A percentile compares a stretch with the other conserved stretches of the same genome.
Conservation (phyloP, 2,113 vertebrate genomes). For the Calcarius ornatus region DNA sequence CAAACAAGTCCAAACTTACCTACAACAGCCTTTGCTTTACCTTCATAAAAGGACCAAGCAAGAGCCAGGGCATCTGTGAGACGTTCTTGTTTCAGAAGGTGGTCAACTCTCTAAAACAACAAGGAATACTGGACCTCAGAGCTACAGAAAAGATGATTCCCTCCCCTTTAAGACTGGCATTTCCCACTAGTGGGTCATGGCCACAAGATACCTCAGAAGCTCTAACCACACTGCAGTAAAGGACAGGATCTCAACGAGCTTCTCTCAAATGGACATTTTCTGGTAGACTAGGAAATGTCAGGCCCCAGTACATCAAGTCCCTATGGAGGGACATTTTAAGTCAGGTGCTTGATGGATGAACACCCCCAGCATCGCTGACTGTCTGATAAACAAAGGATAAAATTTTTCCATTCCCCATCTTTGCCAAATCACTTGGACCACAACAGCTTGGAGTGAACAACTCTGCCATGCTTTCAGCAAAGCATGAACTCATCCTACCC, state of each 20-base stretch:
- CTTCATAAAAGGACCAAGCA: slow-evolving; percentile 96
- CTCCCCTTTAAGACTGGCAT: not conserved
- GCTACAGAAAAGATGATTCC: not conserved
- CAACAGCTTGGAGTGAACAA: not conserved
- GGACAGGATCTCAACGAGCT: not conserved
- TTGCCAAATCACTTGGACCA: not conserved
- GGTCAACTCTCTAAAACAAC: slow-evolving; percentile 86
- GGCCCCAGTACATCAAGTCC: not conserved
- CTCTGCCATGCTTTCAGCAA: not conserved
- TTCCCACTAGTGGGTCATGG: not conserved
- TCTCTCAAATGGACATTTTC: not conserved
- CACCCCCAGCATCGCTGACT: not conserved
- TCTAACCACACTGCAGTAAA: not conserved
- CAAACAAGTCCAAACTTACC: slow-evolving; percentile 73
- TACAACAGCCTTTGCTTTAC: slow-evolving; percentile 93
- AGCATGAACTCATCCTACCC: not conserved
- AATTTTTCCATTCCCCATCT: not conserved
- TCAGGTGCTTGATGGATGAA: not conserved
- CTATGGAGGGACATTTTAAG: not conserved
- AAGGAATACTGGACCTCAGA: not conserved
- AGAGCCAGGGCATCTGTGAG: slow-evolving; percentile 90
- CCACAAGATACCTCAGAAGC: not conserved
- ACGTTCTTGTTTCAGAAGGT: slow-evolving; percentile 89
- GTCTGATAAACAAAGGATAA: not conserved
- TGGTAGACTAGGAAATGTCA: not conserved